These are phyloP conservation scores for Samia ricini DNA, from an alignment of 1,140 invertebrate genomes.

Conservation along the genomic window DNA sequence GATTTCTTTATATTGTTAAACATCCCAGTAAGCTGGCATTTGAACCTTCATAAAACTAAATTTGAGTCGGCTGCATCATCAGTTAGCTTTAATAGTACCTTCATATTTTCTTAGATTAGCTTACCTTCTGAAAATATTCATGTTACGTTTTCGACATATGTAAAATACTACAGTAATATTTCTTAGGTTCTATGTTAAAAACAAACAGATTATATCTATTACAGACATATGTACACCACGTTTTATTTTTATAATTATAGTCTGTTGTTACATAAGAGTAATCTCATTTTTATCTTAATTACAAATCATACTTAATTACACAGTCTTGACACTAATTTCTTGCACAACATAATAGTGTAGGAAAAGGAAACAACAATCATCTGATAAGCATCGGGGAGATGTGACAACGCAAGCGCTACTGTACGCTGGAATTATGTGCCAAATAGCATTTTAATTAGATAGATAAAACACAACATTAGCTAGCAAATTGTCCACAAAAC, in stretches of 20 bases:
- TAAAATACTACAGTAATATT: too few species aligned
- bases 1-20: too few species aligned
- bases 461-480: slow-evolving; percentile 68
- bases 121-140: too few species aligned
- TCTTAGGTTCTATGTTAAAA: background rate
- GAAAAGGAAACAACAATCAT: slow-evolving; percentile 42
- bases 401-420: background rate
- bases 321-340: slow-evolving; percentile 44
- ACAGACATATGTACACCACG: background rate
- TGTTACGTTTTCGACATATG: too few species aligned
- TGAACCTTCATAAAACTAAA: too few species aligned
- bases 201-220: background rate
- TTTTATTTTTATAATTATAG: background rate
- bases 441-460: slow-evolving; percentile 73
- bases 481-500: slow-evolving; percentile 59
- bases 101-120: too few species aligned
- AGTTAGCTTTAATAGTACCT: too few species aligned
- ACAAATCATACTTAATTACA: slow-evolving; percentile 21
- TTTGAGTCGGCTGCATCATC: too few species aligned
- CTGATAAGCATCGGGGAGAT: slow-evolving; percentile 49
- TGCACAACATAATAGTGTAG: slow-evolving; percentile 32
- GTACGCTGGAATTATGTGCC: slow-evolving; percentile 33
- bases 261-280: background rate
- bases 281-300: background rate
- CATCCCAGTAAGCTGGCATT: too few species aligned